These are phyloP conservation scores for Odontomyia ornata DNA, from an alignment of 2,888 invertebrate genomes.

Conservation along the genomic window DNA sequence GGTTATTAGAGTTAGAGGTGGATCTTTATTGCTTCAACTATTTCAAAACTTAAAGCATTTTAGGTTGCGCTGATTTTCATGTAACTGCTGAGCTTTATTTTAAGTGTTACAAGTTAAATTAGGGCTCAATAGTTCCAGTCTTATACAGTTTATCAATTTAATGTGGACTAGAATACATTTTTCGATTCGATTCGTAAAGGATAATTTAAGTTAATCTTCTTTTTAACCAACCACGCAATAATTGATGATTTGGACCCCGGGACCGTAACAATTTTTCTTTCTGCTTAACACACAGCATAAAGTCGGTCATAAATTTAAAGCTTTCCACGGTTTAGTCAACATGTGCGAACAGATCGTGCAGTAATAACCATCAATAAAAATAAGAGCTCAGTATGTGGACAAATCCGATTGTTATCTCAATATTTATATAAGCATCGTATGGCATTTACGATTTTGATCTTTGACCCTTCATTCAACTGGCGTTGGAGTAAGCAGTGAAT, in stretches of 20 bases:
- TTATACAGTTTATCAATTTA: too few species aligned
- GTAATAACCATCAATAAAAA: background rate
- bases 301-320: background rate
- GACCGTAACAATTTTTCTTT: background rate
- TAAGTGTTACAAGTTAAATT: too few species aligned
- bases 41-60: background rate
- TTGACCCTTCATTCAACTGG: background rate
- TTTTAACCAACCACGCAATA: too few species aligned
- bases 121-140: too few species aligned
- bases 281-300: background rate
- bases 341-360: conserved; percentile 11
- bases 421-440: background rate
- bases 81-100: too few species aligned
- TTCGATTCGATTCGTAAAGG: too few species aligned
- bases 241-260: too few species aligned
- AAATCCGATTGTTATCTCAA: background rate
- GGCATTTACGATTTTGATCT: background rate
- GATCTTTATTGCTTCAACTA: background rate
- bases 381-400: background rate
- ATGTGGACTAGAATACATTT: too few species aligned
- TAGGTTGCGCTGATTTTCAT: too few species aligned
- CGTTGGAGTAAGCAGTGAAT: too few species aligned
- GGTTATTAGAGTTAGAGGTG: too few species aligned
- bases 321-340: conserved; percentile 2
- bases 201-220: too few species aligned